Percentiles rank a stretch among this genome's conserved stretches.
Evolutionary conservation across 2,888 invertebrate genomes (phyloP).

Genomic region (Acheta domesticus): DNA sequence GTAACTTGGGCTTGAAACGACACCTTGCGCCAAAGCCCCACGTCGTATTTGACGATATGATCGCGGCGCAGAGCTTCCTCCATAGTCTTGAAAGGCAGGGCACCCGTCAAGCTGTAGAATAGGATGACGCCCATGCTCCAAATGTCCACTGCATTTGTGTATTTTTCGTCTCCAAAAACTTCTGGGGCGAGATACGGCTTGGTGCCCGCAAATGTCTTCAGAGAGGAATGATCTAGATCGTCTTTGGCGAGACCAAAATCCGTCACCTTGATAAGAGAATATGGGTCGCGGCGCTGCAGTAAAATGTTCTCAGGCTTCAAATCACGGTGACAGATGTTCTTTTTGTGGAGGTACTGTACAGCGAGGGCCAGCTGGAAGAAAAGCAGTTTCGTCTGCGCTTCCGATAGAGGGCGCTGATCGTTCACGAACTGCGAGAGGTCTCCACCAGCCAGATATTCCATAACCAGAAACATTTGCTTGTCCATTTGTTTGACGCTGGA

Average conservation of each 20-base stretch:
- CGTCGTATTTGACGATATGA: neutral
- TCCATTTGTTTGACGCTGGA: neutral
- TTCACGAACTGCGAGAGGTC: neutral
- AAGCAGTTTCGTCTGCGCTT: neutral
- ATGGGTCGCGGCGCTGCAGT: neutral
- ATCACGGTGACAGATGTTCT: neutral
- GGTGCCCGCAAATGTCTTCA: neutral
- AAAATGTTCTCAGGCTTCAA: neutral
- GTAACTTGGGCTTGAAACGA: neutral
- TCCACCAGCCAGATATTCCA: neutral
- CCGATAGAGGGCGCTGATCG: neutral
- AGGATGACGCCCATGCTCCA: conserved; percentile 19
- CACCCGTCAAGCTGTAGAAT: neutral
- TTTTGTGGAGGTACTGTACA: neutral
- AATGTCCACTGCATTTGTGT: neutral
- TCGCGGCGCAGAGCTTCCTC: neutral
- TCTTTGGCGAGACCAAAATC: neutral
- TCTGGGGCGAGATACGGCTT: neutral
- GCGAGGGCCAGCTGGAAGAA: conserved; percentile 3
- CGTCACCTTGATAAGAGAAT: conserved; percentile 9
- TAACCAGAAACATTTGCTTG: neutral
- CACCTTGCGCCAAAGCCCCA: neutral
- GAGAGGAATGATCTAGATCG: neutral
- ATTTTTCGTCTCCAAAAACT: neutral
- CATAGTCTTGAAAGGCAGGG: neutral